Evolutionary conservation across 1,140 invertebrate genomes (phyloP), one percentile per base, ranked within the genome.

Genomic region (Maconellicoccus hirsutus): DNA sequence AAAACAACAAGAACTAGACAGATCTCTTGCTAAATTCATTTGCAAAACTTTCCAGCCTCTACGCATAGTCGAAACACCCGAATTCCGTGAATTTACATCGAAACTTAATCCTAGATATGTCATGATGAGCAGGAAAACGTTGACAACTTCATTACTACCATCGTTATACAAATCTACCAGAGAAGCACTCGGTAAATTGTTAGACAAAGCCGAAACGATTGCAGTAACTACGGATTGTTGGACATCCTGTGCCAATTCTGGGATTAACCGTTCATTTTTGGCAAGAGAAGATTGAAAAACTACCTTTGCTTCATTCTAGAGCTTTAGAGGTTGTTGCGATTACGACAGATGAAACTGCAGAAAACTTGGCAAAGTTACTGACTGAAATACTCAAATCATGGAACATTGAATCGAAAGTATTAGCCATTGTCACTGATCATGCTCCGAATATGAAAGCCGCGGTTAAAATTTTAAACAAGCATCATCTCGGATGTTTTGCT

Each of bases 141-240:
- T 76, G 7, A 75, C 74, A 16, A 69, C 73, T 22, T 69, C 59
- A 25, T 39, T 76, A 69, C 66, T 76, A 66, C 61, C 74, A 27
- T 66, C 19, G 61, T 59, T 74, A 29, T 73, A 75, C 61, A 71
- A 72, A 39, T 29, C 72, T 21, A 52, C 72, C 26, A 71, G 38
- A 39, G 69, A 74, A 16, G 61, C 38, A 52, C 70, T 75, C n/a
- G 69, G 70, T 69, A 29, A 59, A 14, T 63, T 73, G 66, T 14
- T 76, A 39, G 22, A 72, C 61, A 70, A 69, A 29, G 75, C 72
- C 25, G 29, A 19, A 29, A 70, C 73, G 6, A 69, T 76, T 1
- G 74, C 70, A 22, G 52, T 76, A 12, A 76, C 71, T 42, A 76
- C 74, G 14, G 75, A 76, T 73, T 72, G 73, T 21, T 76, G 75